Evolutionary conservation across 1,140 invertebrate genomes (phyloP), one percentile per base, ranked within the genome.

Genomic region (Drosophila yakuba): DNA sequence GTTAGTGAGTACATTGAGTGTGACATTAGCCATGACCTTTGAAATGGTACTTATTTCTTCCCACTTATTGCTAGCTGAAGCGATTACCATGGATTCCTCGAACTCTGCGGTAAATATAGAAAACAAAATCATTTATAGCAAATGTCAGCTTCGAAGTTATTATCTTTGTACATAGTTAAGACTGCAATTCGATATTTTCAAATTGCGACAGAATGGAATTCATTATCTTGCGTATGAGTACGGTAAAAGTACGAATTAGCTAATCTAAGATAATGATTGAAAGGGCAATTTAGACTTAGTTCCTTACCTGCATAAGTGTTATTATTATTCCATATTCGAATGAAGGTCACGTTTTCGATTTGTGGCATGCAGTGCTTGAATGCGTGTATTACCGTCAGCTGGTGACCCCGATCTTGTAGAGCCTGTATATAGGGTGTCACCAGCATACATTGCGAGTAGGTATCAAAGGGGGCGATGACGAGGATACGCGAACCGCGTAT

Each of bases 331-430:
- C 25, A 39, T 3, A 84, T 23, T 2, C 55, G 17, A 23, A 89
- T 88, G 2, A 56, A 67, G 2, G 64, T 51, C 3, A 74, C 38
- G 5, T 69, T 45, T 0, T 35, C 11, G 0, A 74, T 8, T 0
- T n/a, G 11, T 0, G n/a, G 12, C 0, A 54, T 14, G 48, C 83
- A 88, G 2, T 71, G 23, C 3, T 48, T 2, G 23, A 45, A 74
- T 2, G 72, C 57, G 50, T 80, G 83, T n/a, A 88, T 71, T 2
- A 88, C 15, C 0, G 84, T 83, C 28, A 88, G 2, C 12, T 89
- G 32, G 73, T 88, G 84, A 11, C 80, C 80, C 36, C 62, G 77
- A 14, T 77, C 38, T 0, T 52, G 35, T n/a, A 85, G 41, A 4
- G 52, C 76, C 17, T 60, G n/a, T 6, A 83, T 8, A 38, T 74